Conservation (phyloP, 37 sponge, comb jelly and placozoan genomes). For the Agelas oroides region DNA sequence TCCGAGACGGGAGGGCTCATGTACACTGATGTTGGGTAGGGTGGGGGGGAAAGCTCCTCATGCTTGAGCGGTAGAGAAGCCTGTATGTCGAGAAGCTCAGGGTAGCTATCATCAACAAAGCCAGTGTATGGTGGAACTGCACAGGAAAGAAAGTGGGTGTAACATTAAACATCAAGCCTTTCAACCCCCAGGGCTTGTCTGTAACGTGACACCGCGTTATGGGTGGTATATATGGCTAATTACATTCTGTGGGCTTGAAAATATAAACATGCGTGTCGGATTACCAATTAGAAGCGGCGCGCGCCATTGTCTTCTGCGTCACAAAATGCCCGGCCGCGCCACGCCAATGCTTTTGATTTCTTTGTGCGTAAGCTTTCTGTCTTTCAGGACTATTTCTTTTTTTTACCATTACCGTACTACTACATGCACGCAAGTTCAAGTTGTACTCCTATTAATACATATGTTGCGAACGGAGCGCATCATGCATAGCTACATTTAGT, state of each 20-base stretch:
- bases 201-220: not conserved
- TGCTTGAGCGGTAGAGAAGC: slow-evolving; percentile 67
- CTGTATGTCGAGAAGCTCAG: slow-evolving; percentile 45
- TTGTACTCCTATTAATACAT: not conserved
- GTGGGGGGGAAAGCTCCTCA: slow-evolving; percentile 74
- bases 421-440: not conserved
- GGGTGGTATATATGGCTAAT: slow-evolving; percentile 1
- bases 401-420: not conserved
- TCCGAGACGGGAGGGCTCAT: slow-evolving; percentile 80
- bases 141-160: not conserved
- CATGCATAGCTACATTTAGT: too few relatives aligned
- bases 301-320: too few relatives aligned
- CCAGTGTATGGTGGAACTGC: slow-evolving; percentile 63
- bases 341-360: too few relatives aligned
- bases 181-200: not conserved
- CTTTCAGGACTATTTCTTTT: too few relatives aligned
- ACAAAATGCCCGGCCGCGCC: too few relatives aligned
- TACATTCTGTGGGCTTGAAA: not conserved
- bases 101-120: slow-evolving; percentile 58
- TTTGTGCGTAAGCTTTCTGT: too few relatives aligned
- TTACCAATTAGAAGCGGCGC: not conserved
- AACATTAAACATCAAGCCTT: too few relatives aligned
- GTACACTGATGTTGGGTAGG: slow-evolving; percentile 55
- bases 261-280: slow-evolving; percentile 5
- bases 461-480: too few relatives aligned